Base-by-base conservation (phyloP, 2,113 vertebrate species). In the Alosa alosa region DNA sequence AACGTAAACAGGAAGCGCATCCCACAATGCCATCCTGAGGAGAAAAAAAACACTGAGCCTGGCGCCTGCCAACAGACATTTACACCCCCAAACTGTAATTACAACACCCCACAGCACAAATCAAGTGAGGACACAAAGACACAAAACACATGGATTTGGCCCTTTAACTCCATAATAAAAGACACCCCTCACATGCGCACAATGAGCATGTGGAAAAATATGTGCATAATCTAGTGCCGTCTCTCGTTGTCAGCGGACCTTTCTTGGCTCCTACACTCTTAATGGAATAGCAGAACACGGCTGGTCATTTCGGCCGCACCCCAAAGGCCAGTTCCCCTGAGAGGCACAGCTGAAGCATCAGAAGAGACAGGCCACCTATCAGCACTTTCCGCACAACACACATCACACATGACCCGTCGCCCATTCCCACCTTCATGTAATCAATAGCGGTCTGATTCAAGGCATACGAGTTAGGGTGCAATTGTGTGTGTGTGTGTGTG, bases 1-100 rank as follows among this genome's bases (percentile, higher is more conserved):
- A 83, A 83, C 31, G 36, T 86, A 83, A 86, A 86, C 85, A 86
- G 85, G 85, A 86, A 50, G 52, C 39, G 18, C 45, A 22, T 47
- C 85, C 82, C 72, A 39, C 72, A 78, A 78, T 78, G 72, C 72
- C 72, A 78, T 36, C 31, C 72, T 39, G 13, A 41, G 39, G 11
- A 78, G 39, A 39, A 41, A 78, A 31, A 39, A 78, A 31, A 72
- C 25, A 13, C 31, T 5, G 31, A 78, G 31, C 72, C 25, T 78
- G n/a, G 64, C 55, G 31, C 72, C 72, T 78, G 36, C 72, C 72
- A 78, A 78, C 72, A 60, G 55, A 60, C 55, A 60, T 60, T 60
- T 22, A 60, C 18, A 60, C 55, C 55, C 18, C 6, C 55, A 6
- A 60, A 22, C 72, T 78, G 31, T 39, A 78, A 78, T 78, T 78